Conservation (phyloP, 2,113 vertebrate species). For the Dipodomys spectabilis region DNA sequence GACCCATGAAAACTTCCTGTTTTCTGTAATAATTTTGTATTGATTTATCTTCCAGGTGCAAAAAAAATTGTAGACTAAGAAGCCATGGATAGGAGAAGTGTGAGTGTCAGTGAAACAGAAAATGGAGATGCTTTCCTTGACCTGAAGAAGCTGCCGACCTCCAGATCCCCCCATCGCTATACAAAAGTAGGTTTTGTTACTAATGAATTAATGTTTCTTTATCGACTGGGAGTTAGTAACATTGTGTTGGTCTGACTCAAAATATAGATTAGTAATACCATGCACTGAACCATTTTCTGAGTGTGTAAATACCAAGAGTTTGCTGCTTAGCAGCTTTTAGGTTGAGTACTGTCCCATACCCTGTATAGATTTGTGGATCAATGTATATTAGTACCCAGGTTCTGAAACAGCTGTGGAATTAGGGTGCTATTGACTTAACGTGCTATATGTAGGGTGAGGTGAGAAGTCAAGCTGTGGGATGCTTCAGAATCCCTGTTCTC, state of each 20-base stretch:
- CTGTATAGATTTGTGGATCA: not conserved
- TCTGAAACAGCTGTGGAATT: not conserved
- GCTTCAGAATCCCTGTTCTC: not conserved
- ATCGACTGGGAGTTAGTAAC: constrained; percentile 46
- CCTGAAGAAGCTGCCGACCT: constrained; percentile 81
- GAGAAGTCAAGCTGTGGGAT: not conserved
- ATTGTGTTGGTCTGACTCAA: constrained; percentile 46
- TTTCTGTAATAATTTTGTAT: not conserved
- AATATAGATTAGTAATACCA: not conserved
- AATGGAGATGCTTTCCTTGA: constrained; percentile 88
- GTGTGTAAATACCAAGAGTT: not conserved
- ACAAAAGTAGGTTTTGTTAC: constrained; percentile 90
- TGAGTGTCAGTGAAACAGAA: constrained; percentile 87
- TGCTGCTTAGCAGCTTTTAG: constrained; percentile 10
- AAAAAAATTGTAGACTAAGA: constrained; percentile 69
- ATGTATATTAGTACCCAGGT: not conserved
- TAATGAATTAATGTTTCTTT: constrained; percentile 56
- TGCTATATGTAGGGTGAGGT: not conserved
- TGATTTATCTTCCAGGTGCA: constrained; percentile 73
- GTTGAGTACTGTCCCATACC: not conserved
- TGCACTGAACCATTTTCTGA: constrained; percentile 44
- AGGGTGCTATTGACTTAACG: not conserved
- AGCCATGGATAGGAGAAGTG: constrained; percentile 94
- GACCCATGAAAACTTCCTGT: not conserved
- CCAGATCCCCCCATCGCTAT: constrained; percentile 91